A percentile compares a stretch with the other conserved stretches of the same genome.
Evolutionary conservation across 2,797 vertebrate species (phyloP).

Genomic region (Crax fasciolata): DNA sequence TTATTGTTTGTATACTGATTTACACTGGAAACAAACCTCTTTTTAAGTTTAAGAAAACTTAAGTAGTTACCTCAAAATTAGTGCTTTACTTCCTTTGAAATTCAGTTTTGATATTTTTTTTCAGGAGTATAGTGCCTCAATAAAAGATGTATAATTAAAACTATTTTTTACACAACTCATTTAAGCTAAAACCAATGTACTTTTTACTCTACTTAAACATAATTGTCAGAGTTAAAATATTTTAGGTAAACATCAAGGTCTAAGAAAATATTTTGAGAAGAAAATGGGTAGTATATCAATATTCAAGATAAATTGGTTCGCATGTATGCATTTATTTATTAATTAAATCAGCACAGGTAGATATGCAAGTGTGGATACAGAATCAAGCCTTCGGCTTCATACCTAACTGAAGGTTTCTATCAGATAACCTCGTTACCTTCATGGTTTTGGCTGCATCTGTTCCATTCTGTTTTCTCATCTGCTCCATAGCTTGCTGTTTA

Average conservation of each 20-base stretch:
- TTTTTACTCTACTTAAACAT: background rate
- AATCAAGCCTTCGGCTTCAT: background rate
- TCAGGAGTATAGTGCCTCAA: background rate
- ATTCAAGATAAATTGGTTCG: background rate
- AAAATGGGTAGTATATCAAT: background rate
- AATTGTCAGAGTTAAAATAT: background rate
- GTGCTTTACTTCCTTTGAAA: background rate
- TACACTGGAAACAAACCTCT: background rate
- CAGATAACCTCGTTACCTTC: background rate
- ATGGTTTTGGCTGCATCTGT: background rate
- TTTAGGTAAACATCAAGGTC: background rate
- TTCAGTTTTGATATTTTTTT: background rate
- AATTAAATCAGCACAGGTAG: background rate
- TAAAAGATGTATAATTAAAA: background rate
- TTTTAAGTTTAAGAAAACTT: background rate
- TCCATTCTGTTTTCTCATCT: background rate
- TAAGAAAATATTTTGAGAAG: background rate
- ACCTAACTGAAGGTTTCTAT: background rate
- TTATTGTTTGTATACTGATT: background rate
- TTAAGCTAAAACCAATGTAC: background rate
- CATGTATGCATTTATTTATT: background rate
- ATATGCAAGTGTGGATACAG: background rate
- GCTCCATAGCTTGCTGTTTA: background rate
- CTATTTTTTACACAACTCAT: background rate
- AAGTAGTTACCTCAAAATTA: background rate